Percentiles rank a stretch among this genome's conserved stretches.
Conservation (phyloP, 2,888 invertebrate genomes). For the Campoletis raptor region DNA sequence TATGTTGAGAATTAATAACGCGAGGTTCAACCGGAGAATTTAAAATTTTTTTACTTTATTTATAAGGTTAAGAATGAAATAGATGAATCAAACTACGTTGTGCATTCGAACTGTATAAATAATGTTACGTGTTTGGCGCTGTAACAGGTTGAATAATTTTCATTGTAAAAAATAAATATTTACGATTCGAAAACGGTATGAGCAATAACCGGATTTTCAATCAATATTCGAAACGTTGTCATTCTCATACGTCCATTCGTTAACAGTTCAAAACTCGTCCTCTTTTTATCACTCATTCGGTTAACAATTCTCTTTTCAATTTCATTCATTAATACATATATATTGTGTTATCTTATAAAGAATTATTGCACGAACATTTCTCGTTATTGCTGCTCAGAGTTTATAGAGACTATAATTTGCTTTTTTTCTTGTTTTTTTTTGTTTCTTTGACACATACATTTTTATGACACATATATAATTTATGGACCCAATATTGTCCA, state of each 20-base stretch:
- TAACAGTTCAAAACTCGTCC: constrained; percentile 2
- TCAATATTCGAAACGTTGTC: constrained; percentile 18
- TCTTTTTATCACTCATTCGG: constrained; percentile 24
- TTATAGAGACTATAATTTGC: constrained; percentile 67
- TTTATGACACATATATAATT: constrained; percentile 48
- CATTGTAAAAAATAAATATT: constrained; percentile 53
- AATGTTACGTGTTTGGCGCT: constrained; percentile 16
- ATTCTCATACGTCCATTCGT: constrained; percentile 17
- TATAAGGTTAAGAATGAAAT: not conserved
- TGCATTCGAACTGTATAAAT: constrained; percentile 47
- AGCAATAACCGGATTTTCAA: constrained; percentile 47
- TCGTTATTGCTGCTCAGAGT: constrained; percentile 79
- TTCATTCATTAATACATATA: constrained; percentile 21
- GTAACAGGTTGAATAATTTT: constrained; percentile 31
- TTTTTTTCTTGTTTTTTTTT: not conserved
- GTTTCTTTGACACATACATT: constrained; percentile 50
- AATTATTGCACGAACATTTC: constrained; percentile 79
- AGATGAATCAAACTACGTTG: constrained; percentile 6
- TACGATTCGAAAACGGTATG: constrained; percentile 35
- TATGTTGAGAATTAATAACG: constrained; percentile 1
- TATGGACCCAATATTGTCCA: constrained; percentile 51
- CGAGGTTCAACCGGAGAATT: not conserved
- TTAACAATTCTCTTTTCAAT: constrained; percentile 24
- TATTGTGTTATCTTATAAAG: constrained; percentile 68
- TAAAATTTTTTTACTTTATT: constrained; percentile 42